Evolutionary conservation across 2,888 invertebrate species (phyloP).

Genomic region (Eupithecia pulchellata): DNA sequence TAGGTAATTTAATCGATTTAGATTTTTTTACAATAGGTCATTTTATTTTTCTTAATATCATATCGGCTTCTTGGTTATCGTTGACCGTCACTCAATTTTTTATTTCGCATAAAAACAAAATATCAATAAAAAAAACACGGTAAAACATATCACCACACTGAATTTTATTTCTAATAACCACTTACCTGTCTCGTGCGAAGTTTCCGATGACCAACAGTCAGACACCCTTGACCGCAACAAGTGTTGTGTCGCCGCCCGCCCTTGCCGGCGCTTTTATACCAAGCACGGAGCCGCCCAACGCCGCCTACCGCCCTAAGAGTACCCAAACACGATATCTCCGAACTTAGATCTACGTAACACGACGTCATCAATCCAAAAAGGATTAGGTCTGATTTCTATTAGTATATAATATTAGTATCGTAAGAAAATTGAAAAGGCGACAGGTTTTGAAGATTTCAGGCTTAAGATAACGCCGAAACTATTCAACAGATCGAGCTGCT

Average conservation of each 20-base stretch:
- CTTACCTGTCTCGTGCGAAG: slow-evolving; percentile 71
- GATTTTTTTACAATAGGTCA: no score
- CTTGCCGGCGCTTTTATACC: slow-evolving; percentile 73
- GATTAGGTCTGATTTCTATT: background rate
- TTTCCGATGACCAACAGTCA: slow-evolving; percentile 48
- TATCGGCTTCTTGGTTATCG: background rate
- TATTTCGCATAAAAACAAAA: background rate
- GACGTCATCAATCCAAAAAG: background rate
- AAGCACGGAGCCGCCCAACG: slow-evolving; percentile 58
- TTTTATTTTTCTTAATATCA: background rate
- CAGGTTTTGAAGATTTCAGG: background rate
- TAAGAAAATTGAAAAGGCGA: background rate
- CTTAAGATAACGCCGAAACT: background rate
- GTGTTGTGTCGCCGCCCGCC: slow-evolving; percentile 77
- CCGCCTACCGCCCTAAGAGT: slow-evolving; percentile 70
- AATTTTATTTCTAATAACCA: slow-evolving; percentile 40
- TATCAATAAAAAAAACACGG: background rate
- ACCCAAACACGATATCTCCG: background rate
- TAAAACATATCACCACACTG: background rate
- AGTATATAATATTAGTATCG: background rate
- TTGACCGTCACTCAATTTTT: background rate
- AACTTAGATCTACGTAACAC: background rate
- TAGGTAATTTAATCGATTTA: no score
- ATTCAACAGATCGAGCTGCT: background rate
- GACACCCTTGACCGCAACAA: slow-evolving; percentile 70